These are phyloP conservation scores for Oreamnos americanus DNA, from an alignment of 2,113 vertebrate species.

Conservation along the genomic window DNA sequence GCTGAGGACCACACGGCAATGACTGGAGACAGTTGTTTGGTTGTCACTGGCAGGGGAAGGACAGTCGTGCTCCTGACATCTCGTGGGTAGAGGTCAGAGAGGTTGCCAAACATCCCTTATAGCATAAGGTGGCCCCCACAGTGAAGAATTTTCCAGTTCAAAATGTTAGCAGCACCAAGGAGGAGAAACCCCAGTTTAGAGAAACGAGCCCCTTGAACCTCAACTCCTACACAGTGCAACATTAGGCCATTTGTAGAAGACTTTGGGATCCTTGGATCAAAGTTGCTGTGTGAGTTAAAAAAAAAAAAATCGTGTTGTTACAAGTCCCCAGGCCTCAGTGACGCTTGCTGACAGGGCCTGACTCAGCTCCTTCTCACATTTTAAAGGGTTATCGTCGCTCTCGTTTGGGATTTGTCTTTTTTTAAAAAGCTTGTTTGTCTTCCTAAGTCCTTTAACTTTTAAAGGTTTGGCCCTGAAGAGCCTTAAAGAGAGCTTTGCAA, in stretches of 20 bases:
- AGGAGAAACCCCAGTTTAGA: not conserved
- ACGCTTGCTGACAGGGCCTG: conserved; percentile 39
- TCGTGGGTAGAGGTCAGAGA: not conserved
- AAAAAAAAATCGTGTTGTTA: conserved; percentile 9
- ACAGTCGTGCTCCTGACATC: not conserved
- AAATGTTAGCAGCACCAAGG: not conserved
- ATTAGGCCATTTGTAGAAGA: not conserved
- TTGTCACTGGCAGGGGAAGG: not conserved
- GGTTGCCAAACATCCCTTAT: not conserved
- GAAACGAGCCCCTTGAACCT: not conserved
- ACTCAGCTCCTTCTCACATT: conserved; percentile 53
- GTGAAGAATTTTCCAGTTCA: not conserved
- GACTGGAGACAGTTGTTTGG: not conserved
- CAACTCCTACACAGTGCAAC: not conserved
- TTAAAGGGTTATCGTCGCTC: conserved; percentile 34
- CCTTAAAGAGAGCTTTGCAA: not conserved
- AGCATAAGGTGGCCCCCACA: not conserved
- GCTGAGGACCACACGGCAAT: not conserved
- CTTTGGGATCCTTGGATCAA: conserved; percentile 23
- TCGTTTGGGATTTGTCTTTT: not conserved
- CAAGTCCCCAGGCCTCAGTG: not conserved
- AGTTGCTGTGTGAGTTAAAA: conserved; percentile 27
- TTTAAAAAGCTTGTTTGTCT: not conserved
- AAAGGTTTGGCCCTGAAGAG: not conserved
- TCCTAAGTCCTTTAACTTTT: not conserved